Conservation (phyloP, 2,888 invertebrate genomes). For the Deilephila porcellus region DNA sequence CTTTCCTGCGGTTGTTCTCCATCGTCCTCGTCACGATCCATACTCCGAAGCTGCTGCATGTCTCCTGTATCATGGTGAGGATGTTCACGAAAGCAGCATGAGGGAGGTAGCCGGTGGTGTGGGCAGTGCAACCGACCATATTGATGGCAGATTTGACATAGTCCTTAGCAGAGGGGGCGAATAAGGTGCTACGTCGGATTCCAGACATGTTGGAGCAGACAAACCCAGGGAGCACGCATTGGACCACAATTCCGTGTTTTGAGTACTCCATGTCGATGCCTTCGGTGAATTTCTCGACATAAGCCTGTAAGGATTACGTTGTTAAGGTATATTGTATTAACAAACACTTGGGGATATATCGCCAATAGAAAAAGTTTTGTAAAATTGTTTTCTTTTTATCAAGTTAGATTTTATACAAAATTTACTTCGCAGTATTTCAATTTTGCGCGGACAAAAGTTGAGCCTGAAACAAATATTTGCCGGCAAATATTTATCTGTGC, state of each 20-base stretch:
- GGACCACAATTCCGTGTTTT: slow-evolving; percentile 89
- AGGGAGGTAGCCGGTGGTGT: slow-evolving; percentile 91
- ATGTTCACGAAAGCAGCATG: slow-evolving; percentile 85
- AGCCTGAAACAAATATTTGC: no score
- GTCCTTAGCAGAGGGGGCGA: slow-evolving; percentile 90
- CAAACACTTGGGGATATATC: no score
- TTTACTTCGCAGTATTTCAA: no score
- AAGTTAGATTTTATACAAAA: no score
- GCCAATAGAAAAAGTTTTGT: no score
- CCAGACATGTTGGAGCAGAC: slow-evolving; percentile 97
- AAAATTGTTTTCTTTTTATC: no score
- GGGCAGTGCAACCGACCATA: slow-evolving; percentile 88
- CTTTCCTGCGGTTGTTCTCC: slow-evolving; percentile 86
- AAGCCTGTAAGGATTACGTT: slow-evolving; percentile 84
- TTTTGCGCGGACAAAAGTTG: no score
- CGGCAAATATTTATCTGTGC: no score
- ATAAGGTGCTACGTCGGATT: slow-evolving; percentile 88
- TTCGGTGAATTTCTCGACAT: slow-evolving; percentile 91
- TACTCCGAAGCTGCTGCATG: slow-evolving; percentile 83
- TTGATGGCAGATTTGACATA: slow-evolving; percentile 89
- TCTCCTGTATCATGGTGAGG: slow-evolving; percentile 73
- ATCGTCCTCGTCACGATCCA: slow-evolving; percentile 87
- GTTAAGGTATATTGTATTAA: slow-evolving; percentile 12
- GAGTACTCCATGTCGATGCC: slow-evolving; percentile 91
- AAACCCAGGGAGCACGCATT: slow-evolving; percentile 93